Conservation (phyloP, 1,140 invertebrate genomes). For the Drosophila eugracilis region DNA sequence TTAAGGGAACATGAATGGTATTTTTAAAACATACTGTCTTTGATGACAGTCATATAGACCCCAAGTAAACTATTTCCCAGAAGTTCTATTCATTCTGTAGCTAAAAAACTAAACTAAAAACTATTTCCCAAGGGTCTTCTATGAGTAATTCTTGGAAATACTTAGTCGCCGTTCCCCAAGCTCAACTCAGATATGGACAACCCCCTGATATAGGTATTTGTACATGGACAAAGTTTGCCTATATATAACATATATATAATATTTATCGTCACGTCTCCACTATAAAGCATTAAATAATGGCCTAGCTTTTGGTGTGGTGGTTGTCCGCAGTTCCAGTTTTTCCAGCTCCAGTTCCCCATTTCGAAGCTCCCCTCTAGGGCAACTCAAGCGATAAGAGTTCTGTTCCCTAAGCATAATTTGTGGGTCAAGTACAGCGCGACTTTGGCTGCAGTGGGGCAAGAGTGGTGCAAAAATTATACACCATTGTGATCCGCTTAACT, state of each 20-base stretch:
- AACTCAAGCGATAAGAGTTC: conserved; percentile 24
- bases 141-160: conserved; percentile 17
- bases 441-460: conserved; percentile 6
- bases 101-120: not conserved
- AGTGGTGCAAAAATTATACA: conserved; percentile 19
- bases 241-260: conserved; percentile 22
- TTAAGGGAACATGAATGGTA: too few species aligned
- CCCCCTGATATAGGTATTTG: conserved; percentile 16
- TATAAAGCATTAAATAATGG: conserved; percentile 70
- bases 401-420: conserved; percentile 54
- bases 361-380: conserved; percentile 1
- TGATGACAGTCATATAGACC: not conserved
- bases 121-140: not conserved
- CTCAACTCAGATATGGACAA: conserved; percentile 23
- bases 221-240: not conserved
- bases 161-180: too few species aligned
- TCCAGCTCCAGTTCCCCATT: conserved; percentile 31
- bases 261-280: conserved; percentile 71
- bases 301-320: conserved; percentile 19
- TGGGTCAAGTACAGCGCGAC: conserved; percentile 69
- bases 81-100: not conserved
- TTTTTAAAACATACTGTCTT: too few species aligned
- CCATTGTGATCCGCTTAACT: conserved; percentile 12
- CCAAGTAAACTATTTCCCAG: not conserved
- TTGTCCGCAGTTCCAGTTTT: conserved; percentile 11